A percentile compares a stretch with the other conserved stretches of the same genome.
Conservation (phyloP, 2,888 invertebrate species). For the Candidula unifasciata region DNA sequence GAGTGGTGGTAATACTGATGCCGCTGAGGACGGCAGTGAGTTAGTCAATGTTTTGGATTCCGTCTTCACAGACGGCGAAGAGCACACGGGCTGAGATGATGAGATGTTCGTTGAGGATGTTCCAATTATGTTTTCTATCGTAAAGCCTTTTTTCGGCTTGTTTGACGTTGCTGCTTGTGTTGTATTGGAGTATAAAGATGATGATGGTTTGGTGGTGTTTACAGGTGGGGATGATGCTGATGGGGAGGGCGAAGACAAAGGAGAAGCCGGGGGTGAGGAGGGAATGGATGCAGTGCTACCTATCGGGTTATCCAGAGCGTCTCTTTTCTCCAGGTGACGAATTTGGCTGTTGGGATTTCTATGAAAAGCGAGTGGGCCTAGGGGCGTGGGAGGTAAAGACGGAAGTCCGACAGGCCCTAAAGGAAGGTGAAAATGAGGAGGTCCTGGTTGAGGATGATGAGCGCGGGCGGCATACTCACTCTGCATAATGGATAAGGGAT, state of each 20-base stretch:
- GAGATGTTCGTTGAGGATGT: slow-evolving; percentile 56
- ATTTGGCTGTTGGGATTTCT: slow-evolving; percentile 45
- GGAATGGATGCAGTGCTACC: slow-evolving; percentile 25
- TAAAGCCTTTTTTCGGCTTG: slow-evolving; percentile 77
- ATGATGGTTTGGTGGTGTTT: slow-evolving; percentile 3
- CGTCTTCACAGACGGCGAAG: slow-evolving; percentile 10
- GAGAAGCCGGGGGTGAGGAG: slow-evolving; percentile 41
- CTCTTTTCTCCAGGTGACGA: slow-evolving; percentile 45
- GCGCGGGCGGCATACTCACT: slow-evolving; percentile 81
- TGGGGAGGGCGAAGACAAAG: slow-evolving; percentile 75
- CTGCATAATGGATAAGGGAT: slow-evolving; percentile 82
- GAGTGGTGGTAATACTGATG: neutral
- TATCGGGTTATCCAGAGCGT: neutral
- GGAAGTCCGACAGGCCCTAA: slow-evolving; percentile 32
- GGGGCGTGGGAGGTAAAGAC: slow-evolving; percentile 19
- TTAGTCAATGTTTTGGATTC: neutral
- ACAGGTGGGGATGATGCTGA: slow-evolving; percentile 60
- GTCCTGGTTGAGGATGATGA: slow-evolving; percentile 49
- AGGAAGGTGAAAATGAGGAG: slow-evolving; percentile 47
- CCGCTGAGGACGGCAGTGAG: slow-evolving; percentile 16
- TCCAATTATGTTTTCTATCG: slow-evolving; percentile 82
- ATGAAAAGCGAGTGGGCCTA: slow-evolving; percentile 14
- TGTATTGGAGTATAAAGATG: neutral
- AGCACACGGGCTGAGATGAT: slow-evolving; percentile 24
- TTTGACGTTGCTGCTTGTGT: slow-evolving; percentile 11